A percentile compares a stretch with the other conserved stretches of the same genome.
Conservation (phyloP, 2,113 vertebrate genomes). For the Beaufortia kweichowensis region DNA sequence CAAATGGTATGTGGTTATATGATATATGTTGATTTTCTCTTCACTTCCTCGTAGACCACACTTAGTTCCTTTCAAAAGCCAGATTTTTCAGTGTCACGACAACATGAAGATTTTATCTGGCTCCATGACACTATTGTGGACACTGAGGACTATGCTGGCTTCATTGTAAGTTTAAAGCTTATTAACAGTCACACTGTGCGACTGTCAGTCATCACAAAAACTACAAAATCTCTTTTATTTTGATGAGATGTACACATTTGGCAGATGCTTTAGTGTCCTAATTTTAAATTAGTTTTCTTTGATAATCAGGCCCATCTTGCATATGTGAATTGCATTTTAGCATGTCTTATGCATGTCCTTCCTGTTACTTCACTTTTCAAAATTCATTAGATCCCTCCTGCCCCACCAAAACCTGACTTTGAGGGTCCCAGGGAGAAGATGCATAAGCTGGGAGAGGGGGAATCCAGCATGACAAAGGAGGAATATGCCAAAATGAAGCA, state of each 20-base stretch:
- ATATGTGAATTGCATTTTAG: too few species aligned
- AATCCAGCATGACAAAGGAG: conserved; percentile 95
- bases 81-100: conserved; percentile 91
- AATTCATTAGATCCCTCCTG: conserved; percentile 84
- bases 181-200: not conserved
- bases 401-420: conserved; percentile 92
- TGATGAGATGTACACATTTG: too few species aligned
- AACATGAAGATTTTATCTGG: conserved; percentile 98
- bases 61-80: conserved; percentile 88
- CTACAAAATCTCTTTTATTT: not conserved
- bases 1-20: too few species aligned
- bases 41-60: conserved; percentile 79
- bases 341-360: not conserved
- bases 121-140: conserved; percentile 91
- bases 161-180: conserved; percentile 83
- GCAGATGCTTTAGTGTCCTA: too few species aligned
- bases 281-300: too few species aligned
- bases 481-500: conserved; percentile 99
- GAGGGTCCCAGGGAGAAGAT: conserved; percentile 96
- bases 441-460: conserved; percentile 96
- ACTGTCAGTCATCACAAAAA: not conserved
- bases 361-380: not conserved
- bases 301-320: too few species aligned
- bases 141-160: conserved; percentile 91
- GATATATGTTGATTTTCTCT: not conserved